A percentile compares a stretch with the other conserved stretches of the same genome.
These are phyloP conservation scores for Himantopus leucocephalus DNA, from an alignment of 2,113 vertebrate species.

Conservation along the genomic window DNA sequence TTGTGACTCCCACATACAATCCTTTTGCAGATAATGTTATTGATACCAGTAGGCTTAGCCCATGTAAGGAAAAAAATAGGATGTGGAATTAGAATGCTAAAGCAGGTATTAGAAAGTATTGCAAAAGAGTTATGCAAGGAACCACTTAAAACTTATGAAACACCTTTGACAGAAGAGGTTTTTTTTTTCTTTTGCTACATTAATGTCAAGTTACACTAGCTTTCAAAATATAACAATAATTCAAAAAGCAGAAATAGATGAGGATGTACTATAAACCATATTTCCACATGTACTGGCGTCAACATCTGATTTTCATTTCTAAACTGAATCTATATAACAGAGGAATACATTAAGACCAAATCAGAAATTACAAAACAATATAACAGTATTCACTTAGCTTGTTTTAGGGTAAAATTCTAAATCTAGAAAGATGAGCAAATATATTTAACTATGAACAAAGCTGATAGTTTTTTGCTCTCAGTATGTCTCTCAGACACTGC, in stretches of 20 bases:
- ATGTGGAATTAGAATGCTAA: background rate
- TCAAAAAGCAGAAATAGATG: background rate
- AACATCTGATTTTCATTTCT: background rate
- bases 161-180: rapidly evolving
- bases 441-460: background rate
- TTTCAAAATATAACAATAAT: background rate
- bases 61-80: background rate
- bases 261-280: background rate
- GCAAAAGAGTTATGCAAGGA: background rate
- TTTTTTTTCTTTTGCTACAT: background rate
- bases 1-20: background rate
- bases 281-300: background rate
- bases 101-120: background rate
- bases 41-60: background rate
- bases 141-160: background rate
- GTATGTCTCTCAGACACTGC: background rate
- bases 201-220: background rate
- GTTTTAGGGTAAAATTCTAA: background rate
- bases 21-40: background rate
- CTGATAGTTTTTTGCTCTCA: background rate
- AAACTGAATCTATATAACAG: background rate
- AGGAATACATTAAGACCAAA: background rate
- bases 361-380: background rate
- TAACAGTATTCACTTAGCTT: background rate
- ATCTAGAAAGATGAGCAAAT: background rate